Conservation (phyloP, 1,140 invertebrate genomes). For the Metopolophium dirhodum region DNA sequence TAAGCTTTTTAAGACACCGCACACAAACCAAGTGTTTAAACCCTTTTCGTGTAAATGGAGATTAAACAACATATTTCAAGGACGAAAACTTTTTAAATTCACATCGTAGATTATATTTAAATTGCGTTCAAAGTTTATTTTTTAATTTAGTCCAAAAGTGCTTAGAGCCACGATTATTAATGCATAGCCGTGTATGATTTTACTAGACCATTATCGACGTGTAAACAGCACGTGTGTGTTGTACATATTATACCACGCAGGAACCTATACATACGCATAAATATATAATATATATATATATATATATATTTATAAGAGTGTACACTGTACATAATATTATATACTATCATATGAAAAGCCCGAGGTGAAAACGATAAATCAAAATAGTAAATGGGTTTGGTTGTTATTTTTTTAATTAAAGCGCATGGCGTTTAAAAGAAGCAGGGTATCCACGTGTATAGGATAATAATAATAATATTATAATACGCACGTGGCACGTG, state of each 20-base stretch:
- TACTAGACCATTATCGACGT: constrained; percentile 26
- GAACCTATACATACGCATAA: not conserved
- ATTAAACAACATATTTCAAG: constrained; percentile 14
- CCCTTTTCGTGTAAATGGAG: constrained; percentile 24
- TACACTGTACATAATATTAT: not conserved
- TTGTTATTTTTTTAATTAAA: constrained; percentile 41
- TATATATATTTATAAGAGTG: not conserved
- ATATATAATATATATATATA: not conserved
- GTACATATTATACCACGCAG: not conserved
- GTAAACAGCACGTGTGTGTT: not conserved
- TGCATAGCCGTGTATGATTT: not conserved
- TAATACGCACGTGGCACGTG: not conserved
- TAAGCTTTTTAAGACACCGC: not conserved
- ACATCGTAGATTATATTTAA: not conserved
- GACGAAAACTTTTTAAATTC: constrained; percentile 32
- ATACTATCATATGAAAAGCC: not conserved
- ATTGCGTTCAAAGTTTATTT: not conserved
- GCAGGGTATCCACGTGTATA: not conserved
- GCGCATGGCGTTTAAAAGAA: not conserved
- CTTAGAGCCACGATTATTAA: constrained; percentile 44
- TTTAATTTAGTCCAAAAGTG: constrained; percentile 27
- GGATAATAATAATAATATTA: too few species aligned
- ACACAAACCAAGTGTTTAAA: constrained; percentile 32
- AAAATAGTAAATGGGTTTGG: not conserved
- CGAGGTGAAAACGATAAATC: constrained; percentile 40